A percentile compares a stretch with the other conserved stretches of the same genome.
Conservation (phyloP, 1,140 invertebrate genomes). For the Gonatopus flavifemur region DNA sequence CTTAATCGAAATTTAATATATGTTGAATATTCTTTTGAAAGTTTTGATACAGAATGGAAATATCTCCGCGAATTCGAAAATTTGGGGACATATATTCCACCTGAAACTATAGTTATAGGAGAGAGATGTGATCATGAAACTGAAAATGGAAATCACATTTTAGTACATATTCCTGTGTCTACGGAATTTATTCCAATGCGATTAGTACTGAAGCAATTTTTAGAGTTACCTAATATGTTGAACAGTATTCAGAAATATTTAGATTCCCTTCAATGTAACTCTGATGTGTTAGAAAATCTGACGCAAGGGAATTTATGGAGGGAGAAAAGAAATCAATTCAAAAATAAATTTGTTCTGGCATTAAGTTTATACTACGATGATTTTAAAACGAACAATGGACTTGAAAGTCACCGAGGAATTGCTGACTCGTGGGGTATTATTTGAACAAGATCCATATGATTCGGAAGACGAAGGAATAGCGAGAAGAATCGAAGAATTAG, state of each 20-base stretch:
- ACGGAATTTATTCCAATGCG: background rate
- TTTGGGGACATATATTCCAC: background rate
- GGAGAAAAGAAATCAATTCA: background rate
- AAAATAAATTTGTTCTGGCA: background rate
- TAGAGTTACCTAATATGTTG: background rate
- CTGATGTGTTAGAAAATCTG: background rate
- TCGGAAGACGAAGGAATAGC: too few species aligned
- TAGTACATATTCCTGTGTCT: too few species aligned
- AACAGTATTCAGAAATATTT: background rate
- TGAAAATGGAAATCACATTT: background rate
- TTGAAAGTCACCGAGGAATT: too few species aligned
- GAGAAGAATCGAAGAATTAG: too few species aligned
- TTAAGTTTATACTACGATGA: too few species aligned
- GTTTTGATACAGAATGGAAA: background rate
- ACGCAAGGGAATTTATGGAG: background rate
- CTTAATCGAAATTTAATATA: background rate
- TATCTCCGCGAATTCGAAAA: background rate
- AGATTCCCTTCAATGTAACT: background rate
- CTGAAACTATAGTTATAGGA: background rate
- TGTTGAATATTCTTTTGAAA: background rate
- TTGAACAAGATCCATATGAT: too few species aligned
- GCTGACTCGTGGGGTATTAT: too few species aligned
- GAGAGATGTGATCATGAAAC: background rate
- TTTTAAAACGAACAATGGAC: too few species aligned
- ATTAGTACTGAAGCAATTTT: background rate